These are phyloP conservation scores for Phrixothrix hirtus DNA, from an alignment of 2,888 invertebrate species.

Conservation along the genomic window DNA sequence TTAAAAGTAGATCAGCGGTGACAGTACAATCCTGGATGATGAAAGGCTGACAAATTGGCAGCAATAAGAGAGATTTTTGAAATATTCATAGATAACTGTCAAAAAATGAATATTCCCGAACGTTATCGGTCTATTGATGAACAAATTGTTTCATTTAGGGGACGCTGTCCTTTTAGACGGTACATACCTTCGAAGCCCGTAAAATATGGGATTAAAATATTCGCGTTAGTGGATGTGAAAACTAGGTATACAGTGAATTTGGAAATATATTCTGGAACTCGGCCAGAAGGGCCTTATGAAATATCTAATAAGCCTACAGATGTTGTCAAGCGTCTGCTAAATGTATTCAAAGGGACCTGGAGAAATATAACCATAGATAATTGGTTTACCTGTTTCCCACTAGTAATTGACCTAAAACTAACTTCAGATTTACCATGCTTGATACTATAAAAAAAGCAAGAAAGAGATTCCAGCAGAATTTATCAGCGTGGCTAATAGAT, in stretches of 20 bases:
- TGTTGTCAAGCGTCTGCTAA: constrained; percentile 20
- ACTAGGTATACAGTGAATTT: constrained; percentile 29
- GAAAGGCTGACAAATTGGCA: constrained; percentile 32
- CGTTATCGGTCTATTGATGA: constrained; percentile 35
- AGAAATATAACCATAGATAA: constrained; percentile 37
- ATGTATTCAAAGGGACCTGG: constrained; percentile 21
- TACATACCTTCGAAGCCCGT: constrained; percentile 34
- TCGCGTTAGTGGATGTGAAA: constrained; percentile 30
- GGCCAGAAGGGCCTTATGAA: constrained; percentile 28
- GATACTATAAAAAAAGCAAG: constrained; percentile 8
- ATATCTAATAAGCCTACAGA: constrained; percentile 10
- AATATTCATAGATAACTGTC: constrained; percentile 38
- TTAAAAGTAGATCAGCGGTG: no score
- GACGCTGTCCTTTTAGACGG: constrained; percentile 33
- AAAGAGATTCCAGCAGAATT: constrained; percentile 1
- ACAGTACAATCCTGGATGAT: no score
- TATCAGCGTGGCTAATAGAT: background rate
- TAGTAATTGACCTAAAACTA: constrained; percentile 2
- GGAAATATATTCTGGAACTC: constrained; percentile 33
- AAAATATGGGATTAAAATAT: constrained; percentile 32
- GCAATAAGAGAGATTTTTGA: constrained; percentile 35
- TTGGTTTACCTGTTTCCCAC: constrained; percentile 24
- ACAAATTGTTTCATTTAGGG: constrained; percentile 30
- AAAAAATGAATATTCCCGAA: constrained; percentile 3
- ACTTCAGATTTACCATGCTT: constrained; percentile 4